A percentile compares a stretch with the other conserved stretches of the same genome.
phyloP scores from a whole-genome alignment of 1,140 invertebrate genomes.

The Thereuonema tuberculata region DNA sequence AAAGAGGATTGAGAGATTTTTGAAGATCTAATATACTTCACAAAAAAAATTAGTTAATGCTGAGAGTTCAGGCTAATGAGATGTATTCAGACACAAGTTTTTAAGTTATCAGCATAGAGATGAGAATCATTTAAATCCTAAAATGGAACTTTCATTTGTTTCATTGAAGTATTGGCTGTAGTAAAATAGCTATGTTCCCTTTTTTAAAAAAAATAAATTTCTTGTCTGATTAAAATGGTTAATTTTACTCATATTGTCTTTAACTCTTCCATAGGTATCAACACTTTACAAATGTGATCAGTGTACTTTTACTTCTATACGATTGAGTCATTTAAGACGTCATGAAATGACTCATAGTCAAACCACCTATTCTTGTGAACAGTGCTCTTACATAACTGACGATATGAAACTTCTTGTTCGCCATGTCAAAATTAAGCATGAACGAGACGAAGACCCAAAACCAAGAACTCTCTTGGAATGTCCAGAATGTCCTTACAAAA shows the following conservation, averaged over 20 bases:
- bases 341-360: slow-evolving; percentile 29
- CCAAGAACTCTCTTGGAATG: slow-evolving; percentile 14
- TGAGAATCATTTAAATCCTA: too few relatives aligned
- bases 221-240: neutral
- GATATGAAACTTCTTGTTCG: slow-evolving; percentile 17
- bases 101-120: too few relatives aligned
- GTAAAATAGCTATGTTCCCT: too few relatives aligned
- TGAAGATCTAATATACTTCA: too few relatives aligned
- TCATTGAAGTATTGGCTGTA: neutral
- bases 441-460: neutral
- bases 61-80: too few relatives aligned
- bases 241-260: neutral
- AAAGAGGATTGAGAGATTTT: too few relatives aligned
- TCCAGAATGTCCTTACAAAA: slow-evolving; percentile 23
- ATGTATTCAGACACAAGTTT: too few relatives aligned
- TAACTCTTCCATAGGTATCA: slow-evolving; percentile 13
- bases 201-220: too few relatives aligned
- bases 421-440: slow-evolving; percentile 18
- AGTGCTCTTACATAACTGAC: slow-evolving; percentile 20
- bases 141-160: neutral
- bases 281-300: slow-evolving; percentile 26
- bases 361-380: slow-evolving; percentile 19
- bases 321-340: slow-evolving; percentile 25
- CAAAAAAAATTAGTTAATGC: too few relatives aligned
- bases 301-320: slow-evolving; percentile 29